Percentiles rank a stretch among this genome's conserved stretches.
Evolutionary conservation across 2,888 invertebrate species (phyloP).

Genomic region (Drosophila mimetica): DNA sequence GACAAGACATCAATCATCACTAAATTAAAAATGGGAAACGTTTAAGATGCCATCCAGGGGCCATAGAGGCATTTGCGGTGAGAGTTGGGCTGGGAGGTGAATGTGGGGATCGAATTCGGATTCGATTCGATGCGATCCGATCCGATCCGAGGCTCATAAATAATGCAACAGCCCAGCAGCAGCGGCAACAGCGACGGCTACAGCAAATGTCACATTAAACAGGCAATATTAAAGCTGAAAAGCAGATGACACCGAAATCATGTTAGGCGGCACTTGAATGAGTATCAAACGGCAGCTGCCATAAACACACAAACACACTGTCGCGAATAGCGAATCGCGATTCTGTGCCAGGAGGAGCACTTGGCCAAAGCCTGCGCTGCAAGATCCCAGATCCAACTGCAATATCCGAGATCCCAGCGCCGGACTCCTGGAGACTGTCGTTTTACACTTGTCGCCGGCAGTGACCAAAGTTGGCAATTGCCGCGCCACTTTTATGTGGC

Average conservation of each 20-base stretch:
- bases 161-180: conserved; percentile 65
- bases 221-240: conserved; percentile 79
- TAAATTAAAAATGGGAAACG: conserved; percentile 76
- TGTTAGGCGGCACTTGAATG: conserved; percentile 83
- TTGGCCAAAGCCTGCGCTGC: conserved; percentile 10
- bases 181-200: conserved; percentile 47
- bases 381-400: conserved; percentile 4
- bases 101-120: conserved; percentile 47
- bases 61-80: conserved; percentile 16
- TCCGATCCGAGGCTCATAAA: conserved; percentile 59
- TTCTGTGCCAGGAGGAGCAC: conserved; percentile 41
- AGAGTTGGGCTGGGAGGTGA: conserved; percentile 37
- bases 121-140: conserved; percentile 9
- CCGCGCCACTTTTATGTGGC: conserved; percentile 79
- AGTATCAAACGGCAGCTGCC: conserved; percentile 81
- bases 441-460: conserved; percentile 83
- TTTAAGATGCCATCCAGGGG: conserved; percentile 73
- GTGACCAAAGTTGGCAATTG: conserved; percentile 82
- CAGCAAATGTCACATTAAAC: conserved; percentile 78
- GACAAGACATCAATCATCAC: conserved; percentile 80
- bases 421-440: conserved; percentile 65
- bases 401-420: conserved; percentile 35
- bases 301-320: conserved; percentile 74
- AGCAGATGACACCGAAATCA: conserved; percentile 83
- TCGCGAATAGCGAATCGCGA: conserved; percentile 43